These are phyloP conservation scores for Silurus meridionalis DNA, from an alignment of 2,113 vertebrate species.

Conservation along the genomic window DNA sequence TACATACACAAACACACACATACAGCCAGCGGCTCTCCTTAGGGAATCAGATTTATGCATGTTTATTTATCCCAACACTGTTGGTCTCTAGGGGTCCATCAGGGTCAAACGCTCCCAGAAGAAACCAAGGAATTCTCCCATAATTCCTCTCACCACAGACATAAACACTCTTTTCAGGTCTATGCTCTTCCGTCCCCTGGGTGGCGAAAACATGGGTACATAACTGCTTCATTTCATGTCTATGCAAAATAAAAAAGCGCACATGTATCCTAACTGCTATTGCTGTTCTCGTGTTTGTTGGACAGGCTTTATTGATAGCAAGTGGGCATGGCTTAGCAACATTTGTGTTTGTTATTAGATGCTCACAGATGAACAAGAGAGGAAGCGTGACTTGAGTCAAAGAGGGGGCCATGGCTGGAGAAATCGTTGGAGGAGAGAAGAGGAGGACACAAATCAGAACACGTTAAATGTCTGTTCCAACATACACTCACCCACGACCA, in stretches of 20 bases:
- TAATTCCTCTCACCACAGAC: slow-evolving; percentile 49
- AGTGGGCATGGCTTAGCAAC: neutral
- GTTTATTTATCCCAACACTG: slow-evolving; percentile 52
- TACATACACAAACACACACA: slow-evolving; percentile 28
- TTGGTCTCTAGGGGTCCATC: slow-evolving; percentile 36
- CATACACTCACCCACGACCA: neutral
- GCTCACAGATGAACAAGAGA: neutral
- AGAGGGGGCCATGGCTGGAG: slow-evolving; percentile 10
- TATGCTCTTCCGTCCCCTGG: slow-evolving; percentile 2
- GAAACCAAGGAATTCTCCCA: slow-evolving; percentile 52
- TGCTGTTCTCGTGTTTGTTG: neutral
- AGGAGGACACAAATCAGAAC: slow-evolving; percentile 27
- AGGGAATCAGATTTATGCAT: slow-evolving; percentile 49
- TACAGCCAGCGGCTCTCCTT: neutral
- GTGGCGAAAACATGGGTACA: slow-evolving; percentile 27
- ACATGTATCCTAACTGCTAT: neutral
- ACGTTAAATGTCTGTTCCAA: neutral
- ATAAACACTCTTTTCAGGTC: slow-evolving; percentile 40
- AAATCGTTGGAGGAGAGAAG: slow-evolving; percentile 16
- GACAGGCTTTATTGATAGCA: neutral
- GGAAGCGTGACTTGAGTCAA: neutral
- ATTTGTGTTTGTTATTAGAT: neutral
- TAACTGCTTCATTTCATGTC: neutral
- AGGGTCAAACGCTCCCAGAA: slow-evolving; percentile 47
- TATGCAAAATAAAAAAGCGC: neutral